phyloP scores from a whole-genome alignment of 2,113 vertebrate species.

The Seriola dumerili region DNA sequence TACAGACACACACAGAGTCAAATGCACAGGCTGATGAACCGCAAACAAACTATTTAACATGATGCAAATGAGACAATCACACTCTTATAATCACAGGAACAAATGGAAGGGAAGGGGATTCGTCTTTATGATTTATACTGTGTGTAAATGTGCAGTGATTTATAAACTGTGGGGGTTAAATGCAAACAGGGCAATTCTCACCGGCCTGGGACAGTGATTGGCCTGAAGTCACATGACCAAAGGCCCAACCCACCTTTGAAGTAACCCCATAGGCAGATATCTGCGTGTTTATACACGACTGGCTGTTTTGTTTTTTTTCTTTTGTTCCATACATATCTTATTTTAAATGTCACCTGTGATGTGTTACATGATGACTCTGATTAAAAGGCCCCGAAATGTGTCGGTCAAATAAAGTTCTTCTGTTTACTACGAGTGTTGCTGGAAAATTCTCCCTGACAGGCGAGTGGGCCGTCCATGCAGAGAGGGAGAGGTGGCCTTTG shows the following conservation, averaged over 20 bases:
- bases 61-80: not conserved
- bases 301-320: too few relatives aligned
- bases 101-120: not conserved
- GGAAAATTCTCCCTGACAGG: conserved; percentile 55
- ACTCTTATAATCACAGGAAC: not conserved
- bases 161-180: not conserved
- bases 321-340: too few relatives aligned
- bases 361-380: too few relatives aligned
- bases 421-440: too few relatives aligned
- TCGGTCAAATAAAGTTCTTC: too few relatives aligned
- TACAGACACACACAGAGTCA: not conserved
- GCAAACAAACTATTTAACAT: not conserved
- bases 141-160: not conserved
- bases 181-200: not conserved
- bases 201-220: too few relatives aligned
- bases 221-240: too few relatives aligned
- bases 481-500: conserved; percentile 20
- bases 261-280: too few relatives aligned
- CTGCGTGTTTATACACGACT: too few relatives aligned
- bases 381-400: too few relatives aligned
- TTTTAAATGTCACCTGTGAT: not conserved
- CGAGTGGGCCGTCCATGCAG: conserved; percentile 16
- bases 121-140: too few relatives aligned
- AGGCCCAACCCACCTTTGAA: too few relatives aligned
- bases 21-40: not conserved